phyloP scores from a whole-genome alignment of 2,113 vertebrate species.

The Chrysemys picta region DNA sequence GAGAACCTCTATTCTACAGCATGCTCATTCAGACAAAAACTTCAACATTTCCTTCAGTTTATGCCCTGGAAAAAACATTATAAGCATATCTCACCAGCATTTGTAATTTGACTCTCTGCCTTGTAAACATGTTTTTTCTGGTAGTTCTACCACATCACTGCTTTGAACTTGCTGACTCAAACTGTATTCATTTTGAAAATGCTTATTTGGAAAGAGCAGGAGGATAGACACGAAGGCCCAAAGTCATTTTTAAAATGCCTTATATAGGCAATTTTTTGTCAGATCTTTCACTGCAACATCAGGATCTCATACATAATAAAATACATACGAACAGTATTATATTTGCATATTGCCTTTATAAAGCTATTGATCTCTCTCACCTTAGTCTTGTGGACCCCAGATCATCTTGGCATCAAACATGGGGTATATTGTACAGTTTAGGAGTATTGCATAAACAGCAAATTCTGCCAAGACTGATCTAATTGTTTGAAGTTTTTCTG shows the following conservation, averaged over 20 bases:
- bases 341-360: background rate
- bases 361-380: background rate
- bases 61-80: background rate
- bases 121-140: background rate
- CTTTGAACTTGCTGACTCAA: background rate
- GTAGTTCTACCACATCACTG: background rate
- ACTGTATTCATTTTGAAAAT: background rate
- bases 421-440: background rate
- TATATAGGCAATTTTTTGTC: background rate
- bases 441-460: background rate
- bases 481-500: background rate
- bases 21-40: background rate
- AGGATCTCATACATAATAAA: background rate
- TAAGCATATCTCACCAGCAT: background rate
- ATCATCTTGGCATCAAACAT: background rate
- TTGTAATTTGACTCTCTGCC: background rate
- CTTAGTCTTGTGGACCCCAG: background rate
- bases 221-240: background rate
- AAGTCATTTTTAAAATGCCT: background rate
- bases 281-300: background rate
- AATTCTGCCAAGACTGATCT: background rate
- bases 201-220: background rate
- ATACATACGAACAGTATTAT: background rate
- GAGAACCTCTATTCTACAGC: too few species aligned
- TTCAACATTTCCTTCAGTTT: background rate